Evolutionary conservation across 2,888 invertebrate genomes (phyloP), one percentile per base, ranked within the genome.

Genomic region (Dioctria linearis): DNA sequence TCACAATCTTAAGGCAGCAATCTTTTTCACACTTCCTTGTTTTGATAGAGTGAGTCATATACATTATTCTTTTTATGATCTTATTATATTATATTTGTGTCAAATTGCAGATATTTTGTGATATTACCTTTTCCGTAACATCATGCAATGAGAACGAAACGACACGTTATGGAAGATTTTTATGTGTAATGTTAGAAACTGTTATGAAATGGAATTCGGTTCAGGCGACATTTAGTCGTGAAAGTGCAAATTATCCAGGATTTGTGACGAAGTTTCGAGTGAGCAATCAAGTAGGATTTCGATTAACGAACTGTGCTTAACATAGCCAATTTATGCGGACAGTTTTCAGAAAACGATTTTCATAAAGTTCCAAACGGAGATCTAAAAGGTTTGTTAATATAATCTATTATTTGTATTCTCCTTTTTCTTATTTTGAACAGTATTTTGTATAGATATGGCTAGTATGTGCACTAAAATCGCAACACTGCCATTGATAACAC

Each of bases 111-210:
- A 92, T 99, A 85, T 98, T 99, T 91, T 98, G 97, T 90, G 99
- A 99, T 91, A 96, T 99, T 83, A 97, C 98, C 0, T 97, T 98
- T 90, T 96, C 98, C 1, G 96, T 99, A 84, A 97, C 98, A 84
- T 97, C 97, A 6, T 98, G 99, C 88, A 98, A 98, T 79, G 99
- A 99, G 90, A 98, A 97, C 86, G 99, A 99, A 90, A 98, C 98
- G 80, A 96, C 94, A 86, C 94, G 98, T 40, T 99, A 98, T 89
- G 99, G 99, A 40, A 91, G 96, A 85, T 99, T 99, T 90, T 91
- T 99, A 82, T 95, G 96, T 88, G 93, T 95, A 81, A 95, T 98
- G 91, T 90, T 99, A 79, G 95, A 96, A 87, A 97, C 96, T 39
- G 96, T 98, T 11, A 98, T 98, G 96, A 93, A 94, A 84, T 99